Base-by-base conservation (phyloP, 2,888 invertebrate genomes). In the Cremastinae sp. region DNA sequence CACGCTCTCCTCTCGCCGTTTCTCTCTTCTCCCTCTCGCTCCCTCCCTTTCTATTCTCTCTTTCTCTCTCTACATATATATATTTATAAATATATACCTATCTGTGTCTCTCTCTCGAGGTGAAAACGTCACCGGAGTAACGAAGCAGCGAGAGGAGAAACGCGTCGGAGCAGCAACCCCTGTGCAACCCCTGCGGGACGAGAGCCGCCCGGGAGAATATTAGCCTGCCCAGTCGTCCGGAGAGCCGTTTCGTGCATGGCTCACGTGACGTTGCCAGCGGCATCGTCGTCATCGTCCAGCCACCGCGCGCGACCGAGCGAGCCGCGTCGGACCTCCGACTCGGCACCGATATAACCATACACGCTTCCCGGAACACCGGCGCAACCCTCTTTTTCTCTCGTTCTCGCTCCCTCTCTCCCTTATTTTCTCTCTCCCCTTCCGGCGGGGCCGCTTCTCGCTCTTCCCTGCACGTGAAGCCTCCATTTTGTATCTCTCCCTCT, bases 341-440 rank as follows among this genome's bases (percentile, higher is more conserved):
- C n/a, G 45, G 51, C 70, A 53, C 80, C 79, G 72, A 80, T 79
- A 74, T 79, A n/a, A n/a, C n/a, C n/a, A n/a, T n/a, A n/a, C n/a
- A n/a, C 80, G 71, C 73, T 88, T 87, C 87, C 87, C 82, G 85
- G 87, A 87, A 87, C 83, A n/a, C n/a, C n/a, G n/a, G n/a, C 82
- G 79, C 74, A 66, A 56, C 69, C 71, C 54, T 54, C 66, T 64
- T 70, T 56, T 74, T 54, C 68, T 43, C 18, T 66, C 54, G 53
- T 22, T 28, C 56, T 36, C 56, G 45, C 34, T 34, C 20, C 34
- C 12, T 43, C 34, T 49, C 43, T 18, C 45, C 12, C 49, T 20
- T 9, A 53, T 36, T 49, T 28, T 20, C 58, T 41, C 66, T 49
- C 28, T 20, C 2, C 34, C 45, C 5, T 45, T 45, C 12, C 45